phyloP scores from a whole-genome alignment of 2,113 vertebrate species.

The Mirounga angustirostris region DNA sequence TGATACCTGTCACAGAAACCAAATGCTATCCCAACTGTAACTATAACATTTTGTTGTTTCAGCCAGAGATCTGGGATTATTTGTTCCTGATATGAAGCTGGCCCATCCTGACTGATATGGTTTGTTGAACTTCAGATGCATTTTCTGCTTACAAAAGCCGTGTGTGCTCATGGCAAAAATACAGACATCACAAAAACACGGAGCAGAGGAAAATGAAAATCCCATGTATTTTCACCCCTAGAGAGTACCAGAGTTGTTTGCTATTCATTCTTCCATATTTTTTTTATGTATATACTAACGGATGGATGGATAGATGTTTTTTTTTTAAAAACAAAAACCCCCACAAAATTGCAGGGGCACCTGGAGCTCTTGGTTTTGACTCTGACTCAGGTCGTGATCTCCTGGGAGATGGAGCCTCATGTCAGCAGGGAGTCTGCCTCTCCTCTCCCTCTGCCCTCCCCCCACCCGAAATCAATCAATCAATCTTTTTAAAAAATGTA shows the following conservation, averaged over 20 bases:
- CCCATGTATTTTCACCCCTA: neutral
- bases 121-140: neutral
- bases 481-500: neutral
- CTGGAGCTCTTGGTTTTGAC: neutral
- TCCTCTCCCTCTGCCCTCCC: neutral
- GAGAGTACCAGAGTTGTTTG: neutral
- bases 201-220: neutral
- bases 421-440: neutral
- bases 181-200: neutral
- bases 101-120: neutral
- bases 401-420: neutral
- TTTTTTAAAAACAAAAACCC: too few species aligned
- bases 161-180: neutral
- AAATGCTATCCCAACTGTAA: too few species aligned
- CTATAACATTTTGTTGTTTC: neutral
- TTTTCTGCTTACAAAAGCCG: neutral
- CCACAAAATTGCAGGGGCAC: neutral
- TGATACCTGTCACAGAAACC: rapidly evolving
- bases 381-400: neutral
- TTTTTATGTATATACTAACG: neutral
- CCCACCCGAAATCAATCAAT: neutral
- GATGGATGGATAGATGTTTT: neutral
- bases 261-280: neutral
- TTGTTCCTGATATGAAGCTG: neutral
- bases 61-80: neutral